Conservation (phyloP, 2,888 invertebrate species). For the Drosophila niveifrons region DNA sequence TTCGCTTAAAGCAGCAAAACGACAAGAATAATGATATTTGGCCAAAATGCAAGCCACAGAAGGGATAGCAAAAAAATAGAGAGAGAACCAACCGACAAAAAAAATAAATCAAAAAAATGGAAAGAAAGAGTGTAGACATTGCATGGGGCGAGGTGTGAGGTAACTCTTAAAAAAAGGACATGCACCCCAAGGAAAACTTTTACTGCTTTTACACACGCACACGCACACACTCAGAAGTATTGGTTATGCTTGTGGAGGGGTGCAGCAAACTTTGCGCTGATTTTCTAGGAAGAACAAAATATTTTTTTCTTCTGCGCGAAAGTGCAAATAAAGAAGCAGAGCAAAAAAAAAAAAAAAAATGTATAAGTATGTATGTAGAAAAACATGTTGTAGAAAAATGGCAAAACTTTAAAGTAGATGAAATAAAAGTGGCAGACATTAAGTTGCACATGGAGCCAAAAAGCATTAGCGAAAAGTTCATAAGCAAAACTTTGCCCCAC, state of each 20-base stretch:
- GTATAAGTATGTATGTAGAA: conserved; percentile 7
- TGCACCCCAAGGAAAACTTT: conserved; percentile 74
- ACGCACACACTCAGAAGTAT: conserved; percentile 45
- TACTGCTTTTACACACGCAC: conserved; percentile 53
- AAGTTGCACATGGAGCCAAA: conserved; percentile 63
- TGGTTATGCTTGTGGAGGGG: conserved; percentile 60
- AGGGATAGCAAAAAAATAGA: conserved; percentile 24
- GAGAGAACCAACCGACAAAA: not conserved
- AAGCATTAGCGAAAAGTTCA: conserved; percentile 71
- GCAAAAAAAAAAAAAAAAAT: not conserved
- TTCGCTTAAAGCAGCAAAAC: conserved; percentile 79
- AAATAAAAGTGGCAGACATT: conserved; percentile 69
- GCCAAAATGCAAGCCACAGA: conserved; percentile 66
- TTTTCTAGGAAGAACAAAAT: conserved; percentile 53
- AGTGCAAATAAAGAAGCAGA: conserved; percentile 16
- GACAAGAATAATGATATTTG: conserved; percentile 80
- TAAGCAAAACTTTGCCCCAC: conserved; percentile 64
- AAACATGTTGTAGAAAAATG: conserved; percentile 58
- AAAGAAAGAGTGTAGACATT: conserved; percentile 43
- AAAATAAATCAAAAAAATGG: too few species aligned
- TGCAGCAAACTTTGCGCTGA: conserved; percentile 70
- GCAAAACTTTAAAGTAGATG: conserved; percentile 73
- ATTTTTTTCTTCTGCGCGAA: conserved; percentile 38
- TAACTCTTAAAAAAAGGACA: conserved; percentile 47
- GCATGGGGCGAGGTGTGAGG: conserved; percentile 3